phyloP scores from a whole-genome alignment of 2,113 vertebrate species.

The Phaetusa simplex region DNA sequence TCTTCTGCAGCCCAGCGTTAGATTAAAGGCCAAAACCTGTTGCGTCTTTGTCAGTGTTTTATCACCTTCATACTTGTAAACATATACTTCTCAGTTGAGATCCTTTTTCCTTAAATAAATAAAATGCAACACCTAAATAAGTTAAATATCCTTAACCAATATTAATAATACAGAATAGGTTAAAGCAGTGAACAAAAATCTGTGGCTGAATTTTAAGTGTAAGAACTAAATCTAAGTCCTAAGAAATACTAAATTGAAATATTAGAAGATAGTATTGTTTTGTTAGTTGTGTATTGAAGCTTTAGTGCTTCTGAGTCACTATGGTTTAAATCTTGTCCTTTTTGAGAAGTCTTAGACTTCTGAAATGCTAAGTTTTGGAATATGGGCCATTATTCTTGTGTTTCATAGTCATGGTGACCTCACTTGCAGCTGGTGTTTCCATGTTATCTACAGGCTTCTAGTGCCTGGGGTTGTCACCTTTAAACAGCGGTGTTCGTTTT shows the following conservation, averaged over 20 bases:
- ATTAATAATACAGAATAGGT: neutral
- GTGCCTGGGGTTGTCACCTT: neutral
- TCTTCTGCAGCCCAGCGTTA: neutral
- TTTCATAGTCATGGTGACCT: neutral
- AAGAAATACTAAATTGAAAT: neutral
- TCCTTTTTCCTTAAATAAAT: neutral
- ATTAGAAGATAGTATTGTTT: neutral
- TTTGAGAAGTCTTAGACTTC: neutral
- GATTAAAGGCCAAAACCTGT: neutral
- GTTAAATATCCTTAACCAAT: neutral
- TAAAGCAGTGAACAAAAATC: neutral
- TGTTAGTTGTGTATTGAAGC: neutral
- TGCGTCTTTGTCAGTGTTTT: neutral
- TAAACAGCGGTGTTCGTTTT: neutral
- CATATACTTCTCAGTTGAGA: neutral
- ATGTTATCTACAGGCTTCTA: neutral
- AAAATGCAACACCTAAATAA: neutral
- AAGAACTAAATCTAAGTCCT: neutral
- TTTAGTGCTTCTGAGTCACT: neutral
- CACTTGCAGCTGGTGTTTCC: neutral
- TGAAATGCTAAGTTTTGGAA: neutral
- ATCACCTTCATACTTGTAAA: neutral
- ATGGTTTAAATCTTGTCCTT: neutral
- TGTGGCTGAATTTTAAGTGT: neutral
- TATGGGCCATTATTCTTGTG: neutral